phyloP scores from a whole-genome alignment of 1,140 invertebrate genomes.

The Latrodectus geometricus region DNA sequence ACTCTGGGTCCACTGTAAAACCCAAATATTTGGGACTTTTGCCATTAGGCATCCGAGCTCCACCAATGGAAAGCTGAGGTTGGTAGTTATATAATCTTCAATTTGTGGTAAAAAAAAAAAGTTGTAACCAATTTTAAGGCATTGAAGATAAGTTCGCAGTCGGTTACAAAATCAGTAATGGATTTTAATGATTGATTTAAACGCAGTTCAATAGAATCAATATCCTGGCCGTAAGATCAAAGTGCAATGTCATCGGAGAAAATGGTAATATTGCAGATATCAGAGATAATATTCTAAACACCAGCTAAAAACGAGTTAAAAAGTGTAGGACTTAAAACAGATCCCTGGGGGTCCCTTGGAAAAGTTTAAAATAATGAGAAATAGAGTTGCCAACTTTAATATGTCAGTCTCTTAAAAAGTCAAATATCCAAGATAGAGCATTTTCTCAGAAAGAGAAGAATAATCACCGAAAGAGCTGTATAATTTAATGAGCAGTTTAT shows the following conservation, averaged over 20 bases:
- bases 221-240: background rate
- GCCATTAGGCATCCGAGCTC: background rate
- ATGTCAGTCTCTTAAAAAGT: no score
- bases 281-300: background rate
- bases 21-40: background rate
- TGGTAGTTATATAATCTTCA: no score
- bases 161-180: background rate
- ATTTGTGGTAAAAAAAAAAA: conserved; percentile 14
- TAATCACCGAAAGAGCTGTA: no score
- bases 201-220: no score
- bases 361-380: no score
- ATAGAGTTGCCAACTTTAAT: no score
- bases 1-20: no score
- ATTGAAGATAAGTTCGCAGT: conserved; percentile 13
- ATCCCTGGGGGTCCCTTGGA: no score
- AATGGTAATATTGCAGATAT: background rate
- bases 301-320: background rate
- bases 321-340: background rate
- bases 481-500: no score
- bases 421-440: no score
- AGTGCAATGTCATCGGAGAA: conserved; percentile 12
- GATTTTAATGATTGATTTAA: background rate
- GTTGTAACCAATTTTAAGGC: background rate
- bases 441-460: no score
- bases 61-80: background rate